Percentiles rank a stretch among this genome's conserved stretches.
Conservation (phyloP, 2,888 invertebrate genomes). For the Ariolimax columbianus region DNA sequence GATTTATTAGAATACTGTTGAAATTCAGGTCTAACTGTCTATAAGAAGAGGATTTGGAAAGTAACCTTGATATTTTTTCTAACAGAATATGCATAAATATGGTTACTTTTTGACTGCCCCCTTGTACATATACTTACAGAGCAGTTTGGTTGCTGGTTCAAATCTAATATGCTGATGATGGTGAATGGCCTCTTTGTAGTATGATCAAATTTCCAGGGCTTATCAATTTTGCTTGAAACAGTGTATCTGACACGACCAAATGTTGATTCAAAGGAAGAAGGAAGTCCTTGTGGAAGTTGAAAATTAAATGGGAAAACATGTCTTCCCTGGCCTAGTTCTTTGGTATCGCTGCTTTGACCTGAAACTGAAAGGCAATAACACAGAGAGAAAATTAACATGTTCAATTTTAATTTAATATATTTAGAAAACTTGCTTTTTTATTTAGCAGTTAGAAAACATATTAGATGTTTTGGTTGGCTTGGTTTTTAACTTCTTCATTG, state of each 20-base stretch:
- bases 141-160: constrained; percentile 82
- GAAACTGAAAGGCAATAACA: constrained; percentile 43
- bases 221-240: constrained; percentile 88
- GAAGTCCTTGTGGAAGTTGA: constrained; percentile 82
- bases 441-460: background rate
- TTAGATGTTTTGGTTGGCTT: background rate
- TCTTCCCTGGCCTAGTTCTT: constrained; percentile 84
- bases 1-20: too few species aligned
- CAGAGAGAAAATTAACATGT: background rate
- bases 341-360: constrained; percentile 53
- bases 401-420: background rate
- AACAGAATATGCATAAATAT: too few species aligned
- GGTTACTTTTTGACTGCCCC: too few species aligned
- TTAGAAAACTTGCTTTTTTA: background rate
- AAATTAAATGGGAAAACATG: constrained; percentile 89
- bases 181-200: constrained; percentile 90
- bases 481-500: background rate
- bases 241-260: constrained; percentile 87
- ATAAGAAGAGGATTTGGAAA: too few species aligned
- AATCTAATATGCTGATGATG: constrained; percentile 88
- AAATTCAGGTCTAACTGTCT: too few species aligned
- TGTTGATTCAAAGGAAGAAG: constrained; percentile 72
- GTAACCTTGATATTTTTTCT: too few species aligned
- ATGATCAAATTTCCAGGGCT: constrained; percentile 91
- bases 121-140: constrained; percentile 20